phyloP scores from a whole-genome alignment of 2,113 vertebrate genomes.

The Synodontis membranacea region DNA sequence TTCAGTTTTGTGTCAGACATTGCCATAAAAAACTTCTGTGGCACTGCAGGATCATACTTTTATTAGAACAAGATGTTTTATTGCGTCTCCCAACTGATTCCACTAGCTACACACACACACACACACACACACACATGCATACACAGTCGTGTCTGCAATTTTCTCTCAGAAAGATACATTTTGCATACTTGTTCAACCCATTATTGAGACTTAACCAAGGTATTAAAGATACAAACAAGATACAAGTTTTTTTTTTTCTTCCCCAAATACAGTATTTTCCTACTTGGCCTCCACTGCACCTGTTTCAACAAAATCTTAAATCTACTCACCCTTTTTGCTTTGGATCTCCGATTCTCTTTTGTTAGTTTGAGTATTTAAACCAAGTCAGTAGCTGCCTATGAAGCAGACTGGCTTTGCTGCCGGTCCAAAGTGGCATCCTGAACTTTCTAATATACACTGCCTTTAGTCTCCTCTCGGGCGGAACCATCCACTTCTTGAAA shows the following conservation, averaged over 20 bases:
- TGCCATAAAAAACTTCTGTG: not conserved
- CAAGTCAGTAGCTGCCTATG: not conserved
- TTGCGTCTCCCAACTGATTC: not conserved
- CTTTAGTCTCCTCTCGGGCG: constrained; percentile 37
- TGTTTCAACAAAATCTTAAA: not conserved
- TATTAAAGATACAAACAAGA: not conserved
- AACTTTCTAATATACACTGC: constrained; percentile 35
- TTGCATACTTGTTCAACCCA: not conserved
- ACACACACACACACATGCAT: constrained; percentile 11
- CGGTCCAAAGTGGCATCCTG: constrained; percentile 14
- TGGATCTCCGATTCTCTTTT: not conserved
- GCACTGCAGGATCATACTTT: not conserved
- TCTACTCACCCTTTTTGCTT: not conserved
- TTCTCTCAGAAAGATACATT: not conserved
- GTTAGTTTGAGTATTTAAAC: not conserved
- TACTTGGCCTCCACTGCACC: not conserved
- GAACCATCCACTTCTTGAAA: constrained; percentile 11
- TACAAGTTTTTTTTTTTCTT: too few relatives aligned
- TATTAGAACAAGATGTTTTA: not conserved
- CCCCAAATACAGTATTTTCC: not conserved
- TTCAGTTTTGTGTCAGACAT: not conserved
- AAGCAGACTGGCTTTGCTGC: not conserved
- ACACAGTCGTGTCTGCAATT: not conserved
- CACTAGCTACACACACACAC: constrained; percentile 1
- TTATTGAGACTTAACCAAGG: not conserved